Evolutionary conservation across 1,140 invertebrate species (phyloP), one percentile per base, ranked within the genome.

Genomic region (Megalonaias nervosa): DNA sequence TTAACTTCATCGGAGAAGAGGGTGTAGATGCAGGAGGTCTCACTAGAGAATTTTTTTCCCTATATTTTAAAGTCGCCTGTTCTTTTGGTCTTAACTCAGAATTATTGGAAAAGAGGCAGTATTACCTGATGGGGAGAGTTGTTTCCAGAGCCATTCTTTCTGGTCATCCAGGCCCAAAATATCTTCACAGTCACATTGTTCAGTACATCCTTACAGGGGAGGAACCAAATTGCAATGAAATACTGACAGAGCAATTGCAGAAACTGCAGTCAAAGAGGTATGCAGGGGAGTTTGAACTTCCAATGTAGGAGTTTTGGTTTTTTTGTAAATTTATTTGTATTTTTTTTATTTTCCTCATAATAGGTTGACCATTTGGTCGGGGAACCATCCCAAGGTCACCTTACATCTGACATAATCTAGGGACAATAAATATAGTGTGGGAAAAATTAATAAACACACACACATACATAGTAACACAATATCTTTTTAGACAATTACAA

Each of bases 1-100:
- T 78, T 9, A 78, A 55, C 2, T 78, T 78, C 14, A 65, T 67
- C 0, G 76, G 71, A 16, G 76, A 78, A 78, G 76, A 78, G 9
- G 71, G 71, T 59, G 2, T 78, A 5, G 76, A 75, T 69, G 71
- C 64, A 15, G 76, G 76, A 48, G 76, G 76, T 56, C 48, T 78
- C 0, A 75, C 71, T 19, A 65, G 66, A 65, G 71, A 78, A 19
- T 78, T 78, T n/a, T 2, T 78, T 38, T 26, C 71, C 23, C 26
- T 78, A 11, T 31, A 66, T 13, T 78, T 26, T 66, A 58, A 70
- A 78, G 26, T 65, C 74, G 15, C 74, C 74, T 2, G 66, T 62
- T 12, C 48, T 15, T 56, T 69, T 16, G 71, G 71, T n/a, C 64
- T 73, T 55, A 61, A 73, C 23, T 13, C 59, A 13, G 23, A 62